Evolutionary conservation across 2,888 invertebrate genomes (phyloP).

Genomic region (Argyresthia goedartella): DNA sequence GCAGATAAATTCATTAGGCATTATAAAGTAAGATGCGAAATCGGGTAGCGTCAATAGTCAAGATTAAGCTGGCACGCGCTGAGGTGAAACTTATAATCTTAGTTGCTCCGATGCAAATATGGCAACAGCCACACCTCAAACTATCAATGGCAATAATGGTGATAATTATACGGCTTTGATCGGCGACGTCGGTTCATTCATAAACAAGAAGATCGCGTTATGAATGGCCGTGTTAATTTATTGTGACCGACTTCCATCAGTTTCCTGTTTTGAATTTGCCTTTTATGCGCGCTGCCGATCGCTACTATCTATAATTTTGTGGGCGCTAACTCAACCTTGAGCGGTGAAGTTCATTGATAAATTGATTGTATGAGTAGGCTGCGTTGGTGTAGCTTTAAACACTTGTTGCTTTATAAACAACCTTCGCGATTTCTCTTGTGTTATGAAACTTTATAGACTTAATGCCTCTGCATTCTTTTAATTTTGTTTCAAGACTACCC

Average conservation of each 20-base stretch:
- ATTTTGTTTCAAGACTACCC: too few relatives aligned
- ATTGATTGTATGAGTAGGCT: conserved; percentile 3
- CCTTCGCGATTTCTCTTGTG: too few relatives aligned
- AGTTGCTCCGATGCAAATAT: conserved; percentile 3
- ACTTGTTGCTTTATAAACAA: neutral
- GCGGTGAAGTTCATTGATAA: conserved; percentile 48
- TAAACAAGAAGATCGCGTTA: conserved; percentile 56
- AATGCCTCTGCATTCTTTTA: too few relatives aligned
- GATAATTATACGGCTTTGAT: conserved; percentile 49
- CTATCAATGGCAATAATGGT: conserved; percentile 47
- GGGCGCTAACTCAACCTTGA: conserved; percentile 43
- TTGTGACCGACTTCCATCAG: conserved; percentile 45
- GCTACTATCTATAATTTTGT: conserved; percentile 40
- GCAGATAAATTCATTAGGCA: neutral
- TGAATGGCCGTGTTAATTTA: conserved; percentile 62
- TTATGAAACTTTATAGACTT: too few relatives aligned
- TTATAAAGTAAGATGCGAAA: neutral
- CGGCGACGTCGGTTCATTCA: conserved; percentile 52
- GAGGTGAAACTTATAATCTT: neutral
- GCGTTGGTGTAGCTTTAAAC: neutral
- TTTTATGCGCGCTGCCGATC: conserved; percentile 50
- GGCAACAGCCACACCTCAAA: conserved; percentile 1
- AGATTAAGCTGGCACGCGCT: neutral
- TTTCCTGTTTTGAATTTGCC: conserved; percentile 52
- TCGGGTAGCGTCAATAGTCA: neutral